These are phyloP conservation scores for Iphiclides podalirius DNA, from an alignment of 2,888 invertebrate species.

Conservation along the genomic window DNA sequence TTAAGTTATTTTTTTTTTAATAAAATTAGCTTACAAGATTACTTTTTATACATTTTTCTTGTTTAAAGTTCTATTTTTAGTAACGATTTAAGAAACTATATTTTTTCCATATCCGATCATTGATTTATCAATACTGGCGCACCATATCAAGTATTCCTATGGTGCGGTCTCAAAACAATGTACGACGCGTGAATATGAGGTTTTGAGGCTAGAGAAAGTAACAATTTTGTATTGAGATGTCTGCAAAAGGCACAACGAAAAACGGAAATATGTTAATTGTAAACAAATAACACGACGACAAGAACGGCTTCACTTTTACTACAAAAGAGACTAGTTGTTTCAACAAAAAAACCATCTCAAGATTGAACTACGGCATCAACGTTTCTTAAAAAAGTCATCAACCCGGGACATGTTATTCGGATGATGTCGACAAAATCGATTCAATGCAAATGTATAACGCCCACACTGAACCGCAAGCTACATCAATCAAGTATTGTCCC, in stretches of 20 bases:
- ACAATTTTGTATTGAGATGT: constrained; percentile 63
- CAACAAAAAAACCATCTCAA: too few species aligned
- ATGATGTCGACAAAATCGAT: constrained; percentile 59
- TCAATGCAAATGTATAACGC: constrained; percentile 72
- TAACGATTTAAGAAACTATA: too few species aligned
- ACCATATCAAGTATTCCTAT: constrained; percentile 37
- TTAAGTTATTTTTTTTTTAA: constrained; percentile 4
- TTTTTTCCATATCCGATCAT: neutral
- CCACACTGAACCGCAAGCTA: constrained; percentile 41
- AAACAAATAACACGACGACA: constrained; percentile 33
- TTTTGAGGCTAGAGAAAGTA: constrained; percentile 79
- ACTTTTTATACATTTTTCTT: neutral
- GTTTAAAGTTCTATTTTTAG: too few species aligned
- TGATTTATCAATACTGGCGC: neutral
- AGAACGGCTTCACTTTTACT: constrained; percentile 3
- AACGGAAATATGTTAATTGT: constrained; percentile 41
- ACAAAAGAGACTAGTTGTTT: neutral
- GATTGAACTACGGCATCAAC: too few species aligned
- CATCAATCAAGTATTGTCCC: constrained; percentile 69
- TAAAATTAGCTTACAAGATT: too few species aligned
- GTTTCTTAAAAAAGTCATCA: constrained; percentile 38
- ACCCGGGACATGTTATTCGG: constrained; percentile 45
- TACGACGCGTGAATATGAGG: constrained; percentile 62
- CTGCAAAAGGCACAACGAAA: constrained; percentile 38
- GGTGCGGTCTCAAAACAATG: constrained; percentile 63